phyloP scores from a whole-genome alignment of 2,113 vertebrate genomes.

The Chlorodrepanis virens region DNA sequence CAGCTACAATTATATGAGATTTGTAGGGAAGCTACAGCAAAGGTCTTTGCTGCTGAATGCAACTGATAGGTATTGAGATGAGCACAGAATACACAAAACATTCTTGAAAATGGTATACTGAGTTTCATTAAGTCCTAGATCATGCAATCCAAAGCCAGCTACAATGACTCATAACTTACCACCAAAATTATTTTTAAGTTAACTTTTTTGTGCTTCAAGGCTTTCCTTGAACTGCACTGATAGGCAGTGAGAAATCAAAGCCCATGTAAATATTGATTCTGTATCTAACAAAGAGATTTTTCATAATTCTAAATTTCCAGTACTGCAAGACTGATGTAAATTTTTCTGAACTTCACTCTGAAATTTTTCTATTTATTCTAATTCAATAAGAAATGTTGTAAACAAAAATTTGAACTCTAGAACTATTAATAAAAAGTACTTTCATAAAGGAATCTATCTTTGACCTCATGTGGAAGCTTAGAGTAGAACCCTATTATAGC shows the following conservation, averaged over 20 bases:
- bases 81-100: background rate
- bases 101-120: background rate
- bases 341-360: background rate
- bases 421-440: background rate
- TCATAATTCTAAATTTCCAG: background rate
- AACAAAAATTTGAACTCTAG: background rate
- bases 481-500: background rate
- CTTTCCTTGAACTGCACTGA: background rate
- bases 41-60: constrained; percentile 23
- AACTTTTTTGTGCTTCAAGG: background rate
- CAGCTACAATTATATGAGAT: constrained; percentile 22
- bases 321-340: background rate
- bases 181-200: background rate
- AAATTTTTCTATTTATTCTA: background rate
- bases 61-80: background rate
- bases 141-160: background rate
- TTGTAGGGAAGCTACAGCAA: constrained; percentile 1
- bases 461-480: background rate
- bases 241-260: background rate
- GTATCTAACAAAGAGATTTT: background rate
- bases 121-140: constrained; percentile 14
- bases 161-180: background rate
- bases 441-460: background rate
- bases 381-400: background rate
- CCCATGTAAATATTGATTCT: background rate